phyloP scores from a whole-genome alignment of 2,797 vertebrate genomes.

The Fistularia tabacaria region DNA sequence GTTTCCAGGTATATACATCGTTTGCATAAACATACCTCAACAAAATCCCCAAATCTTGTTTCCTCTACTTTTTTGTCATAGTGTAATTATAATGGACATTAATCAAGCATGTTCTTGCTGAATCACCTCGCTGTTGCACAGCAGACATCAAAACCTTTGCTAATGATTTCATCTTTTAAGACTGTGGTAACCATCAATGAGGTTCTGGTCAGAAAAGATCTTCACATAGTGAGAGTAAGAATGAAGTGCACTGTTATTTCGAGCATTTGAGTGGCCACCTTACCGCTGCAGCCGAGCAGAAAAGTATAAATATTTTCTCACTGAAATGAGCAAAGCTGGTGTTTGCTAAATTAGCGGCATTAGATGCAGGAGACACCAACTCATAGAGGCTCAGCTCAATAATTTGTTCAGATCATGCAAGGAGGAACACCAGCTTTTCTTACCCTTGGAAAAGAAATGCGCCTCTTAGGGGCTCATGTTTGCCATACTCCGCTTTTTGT shows the following conservation, averaged over 20 bases:
- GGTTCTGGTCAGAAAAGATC: constrained; percentile 49
- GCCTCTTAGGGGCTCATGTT: constrained; percentile 23
- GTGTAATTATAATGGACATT: no score
- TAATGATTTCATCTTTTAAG: constrained; percentile 50
- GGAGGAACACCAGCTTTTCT: constrained; percentile 30
- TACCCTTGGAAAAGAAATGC: constrained; percentile 26
- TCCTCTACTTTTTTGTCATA: no score
- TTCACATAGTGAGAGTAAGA: constrained; percentile 33
- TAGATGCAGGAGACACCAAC: constrained; percentile 68
- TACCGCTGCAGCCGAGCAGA: constrained; percentile 65
- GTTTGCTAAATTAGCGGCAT: constrained; percentile 74
- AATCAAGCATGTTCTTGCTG: no score
- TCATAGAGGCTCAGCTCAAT: constrained; percentile 49
- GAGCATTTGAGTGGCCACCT: constrained; percentile 74
- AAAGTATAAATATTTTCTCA: constrained; percentile 69
- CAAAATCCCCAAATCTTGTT: constrained; percentile 5
- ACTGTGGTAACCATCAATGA: constrained; percentile 53
- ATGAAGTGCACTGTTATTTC: constrained; percentile 71
- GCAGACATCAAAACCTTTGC: constrained; percentile 28
- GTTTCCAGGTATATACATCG: constrained; percentile 16
- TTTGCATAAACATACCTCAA: constrained; percentile 31
- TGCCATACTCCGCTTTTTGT: constrained; percentile 6
- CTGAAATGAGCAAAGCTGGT: constrained; percentile 68
- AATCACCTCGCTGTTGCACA: constrained; percentile 35
- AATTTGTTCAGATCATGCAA: constrained; percentile 60